phyloP scores from a whole-genome alignment of 2,113 vertebrate species.

The Toxostoma redivivum region DNA sequence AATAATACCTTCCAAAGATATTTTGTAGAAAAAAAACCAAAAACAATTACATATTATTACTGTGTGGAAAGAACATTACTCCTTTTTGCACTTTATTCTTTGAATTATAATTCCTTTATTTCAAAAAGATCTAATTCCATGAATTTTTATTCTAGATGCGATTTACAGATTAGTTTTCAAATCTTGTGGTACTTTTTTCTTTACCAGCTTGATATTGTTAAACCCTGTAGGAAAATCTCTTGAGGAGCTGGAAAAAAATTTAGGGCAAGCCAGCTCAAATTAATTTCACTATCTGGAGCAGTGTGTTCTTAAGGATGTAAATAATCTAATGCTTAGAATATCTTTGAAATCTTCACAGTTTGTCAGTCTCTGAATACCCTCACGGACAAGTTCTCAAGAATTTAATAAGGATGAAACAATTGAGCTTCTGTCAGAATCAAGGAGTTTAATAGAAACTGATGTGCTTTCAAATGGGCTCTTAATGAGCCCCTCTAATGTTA shows the following conservation, averaged over 20 bases:
- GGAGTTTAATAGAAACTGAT: background rate
- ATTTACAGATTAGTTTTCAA: background rate
- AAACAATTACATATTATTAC: background rate
- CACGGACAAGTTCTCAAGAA: background rate
- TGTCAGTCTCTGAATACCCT: background rate
- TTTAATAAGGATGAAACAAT: background rate
- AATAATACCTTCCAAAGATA: background rate
- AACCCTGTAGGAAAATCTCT: background rate
- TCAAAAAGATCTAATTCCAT: background rate
- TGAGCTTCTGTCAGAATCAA: background rate
- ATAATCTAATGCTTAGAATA: slow-evolving; percentile 34
- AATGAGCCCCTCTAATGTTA: background rate
- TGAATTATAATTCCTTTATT: background rate
- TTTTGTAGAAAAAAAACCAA: background rate
- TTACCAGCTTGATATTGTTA: slow-evolving; percentile 9
- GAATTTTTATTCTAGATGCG: background rate
- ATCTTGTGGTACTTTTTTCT: background rate
- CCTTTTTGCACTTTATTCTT: background rate
- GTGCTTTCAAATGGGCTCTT: background rate
- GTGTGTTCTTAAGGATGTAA: slow-evolving; percentile 19
- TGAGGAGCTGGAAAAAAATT: slow-evolving; percentile 17
- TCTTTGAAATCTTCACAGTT: slow-evolving; percentile 4
- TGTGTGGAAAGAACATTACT: background rate
- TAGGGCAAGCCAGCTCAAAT: slow-evolving; percentile 2
- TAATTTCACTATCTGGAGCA: slow-evolving; percentile 31